Evolutionary conservation across 2,113 vertebrate genomes (phyloP).

Genomic region (Hydrochoerus hydrochaeris): DNA sequence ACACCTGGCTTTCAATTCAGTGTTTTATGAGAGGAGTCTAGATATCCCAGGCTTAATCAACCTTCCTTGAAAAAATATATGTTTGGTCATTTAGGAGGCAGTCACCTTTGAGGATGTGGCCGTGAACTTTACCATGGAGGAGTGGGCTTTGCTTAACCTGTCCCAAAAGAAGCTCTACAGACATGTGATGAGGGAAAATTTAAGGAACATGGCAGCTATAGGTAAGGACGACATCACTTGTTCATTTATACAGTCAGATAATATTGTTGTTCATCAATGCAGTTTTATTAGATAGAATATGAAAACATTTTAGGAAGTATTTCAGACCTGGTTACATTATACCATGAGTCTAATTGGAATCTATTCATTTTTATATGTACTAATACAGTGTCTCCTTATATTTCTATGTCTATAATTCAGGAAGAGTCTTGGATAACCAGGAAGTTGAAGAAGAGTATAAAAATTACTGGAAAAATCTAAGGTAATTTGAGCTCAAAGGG

Average conservation of each 20-base stretch:
- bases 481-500: background rate
- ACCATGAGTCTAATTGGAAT: background rate
- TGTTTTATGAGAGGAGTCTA: too few relatives aligned
- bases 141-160: background rate
- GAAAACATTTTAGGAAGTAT: background rate
- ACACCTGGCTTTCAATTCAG: too few relatives aligned
- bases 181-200: background rate
- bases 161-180: background rate
- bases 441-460: background rate
- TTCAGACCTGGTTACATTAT: background rate
- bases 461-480: background rate
- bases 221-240: background rate
- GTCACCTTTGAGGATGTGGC: background rate
- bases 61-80: background rate
- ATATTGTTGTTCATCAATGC: background rate
- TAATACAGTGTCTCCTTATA: background rate
- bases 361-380: background rate
- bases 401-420: background rate
- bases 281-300: background rate
- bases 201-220: background rate
- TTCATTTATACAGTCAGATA: background rate
- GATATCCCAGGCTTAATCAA: too few relatives aligned
- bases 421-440: background rate
- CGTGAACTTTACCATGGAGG: background rate
- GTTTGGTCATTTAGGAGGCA: background rate